Percentiles rank a stretch among this genome's conserved stretches.
Conservation (phyloP, 2,888 invertebrate species). For the Petrophora chlorosata region DNA sequence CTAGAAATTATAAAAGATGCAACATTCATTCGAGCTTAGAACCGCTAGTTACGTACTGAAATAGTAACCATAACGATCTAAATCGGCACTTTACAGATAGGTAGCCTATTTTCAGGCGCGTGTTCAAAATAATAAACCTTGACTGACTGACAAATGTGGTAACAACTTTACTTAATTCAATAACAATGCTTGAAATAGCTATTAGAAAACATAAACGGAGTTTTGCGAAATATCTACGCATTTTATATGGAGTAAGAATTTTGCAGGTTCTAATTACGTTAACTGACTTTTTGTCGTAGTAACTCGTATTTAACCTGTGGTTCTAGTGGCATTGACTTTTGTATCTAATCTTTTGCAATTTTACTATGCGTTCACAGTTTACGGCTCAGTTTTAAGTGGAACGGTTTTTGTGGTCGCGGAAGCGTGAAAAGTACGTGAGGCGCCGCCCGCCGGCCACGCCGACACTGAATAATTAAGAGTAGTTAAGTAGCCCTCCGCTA, state of each 20-base stretch:
- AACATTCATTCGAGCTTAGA: no score
- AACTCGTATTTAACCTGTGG: no score
- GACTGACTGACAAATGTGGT: slow-evolving; percentile 33
- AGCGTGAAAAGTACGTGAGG: slow-evolving; percentile 59
- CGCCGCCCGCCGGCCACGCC: no score
- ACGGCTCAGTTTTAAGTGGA: slow-evolving; percentile 54
- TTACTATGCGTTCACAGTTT: slow-evolving; percentile 44
- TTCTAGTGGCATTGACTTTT: slow-evolving; percentile 71
- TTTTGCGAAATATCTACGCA: slow-evolving; percentile 61
- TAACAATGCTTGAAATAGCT: slow-evolving; percentile 41
- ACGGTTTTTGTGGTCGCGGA: slow-evolving; percentile 61
- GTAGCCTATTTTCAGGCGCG: slow-evolving; percentile 18
- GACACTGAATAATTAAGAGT: no score
- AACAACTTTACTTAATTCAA: slow-evolving; percentile 32
- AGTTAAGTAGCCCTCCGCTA: no score
- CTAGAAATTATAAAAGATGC: no score
- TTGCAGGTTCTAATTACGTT: slow-evolving; percentile 66
- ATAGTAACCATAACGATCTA: no score
- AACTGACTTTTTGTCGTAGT: no score
- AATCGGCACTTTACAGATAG: no score
- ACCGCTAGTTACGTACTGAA: no score
- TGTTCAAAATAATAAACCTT: slow-evolving; percentile 35
- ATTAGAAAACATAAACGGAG: slow-evolving; percentile 36
- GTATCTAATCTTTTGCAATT: slow-evolving; percentile 56
- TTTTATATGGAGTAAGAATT: slow-evolving; percentile 55